These are phyloP conservation scores for Antheraea mylitta DNA, from an alignment of 1,140 invertebrate species.

Conservation along the genomic window DNA sequence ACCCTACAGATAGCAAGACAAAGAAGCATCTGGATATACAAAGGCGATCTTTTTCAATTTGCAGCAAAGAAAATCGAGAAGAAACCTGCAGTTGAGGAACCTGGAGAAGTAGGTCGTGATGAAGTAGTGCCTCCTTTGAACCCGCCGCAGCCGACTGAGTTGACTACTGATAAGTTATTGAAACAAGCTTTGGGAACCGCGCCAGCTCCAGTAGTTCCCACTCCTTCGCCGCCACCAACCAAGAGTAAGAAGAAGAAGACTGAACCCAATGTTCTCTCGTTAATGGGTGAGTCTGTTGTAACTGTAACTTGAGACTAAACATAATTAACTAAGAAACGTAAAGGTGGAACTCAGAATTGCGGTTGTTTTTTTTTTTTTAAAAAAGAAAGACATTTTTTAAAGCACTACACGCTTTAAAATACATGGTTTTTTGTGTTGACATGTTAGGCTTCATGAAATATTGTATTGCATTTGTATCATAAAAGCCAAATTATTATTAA, in stretches of 20 bases:
- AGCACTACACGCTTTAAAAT: no score
- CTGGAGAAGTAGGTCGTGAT: slow-evolving; percentile 27
- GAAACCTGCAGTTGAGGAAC: slow-evolving; percentile 37
- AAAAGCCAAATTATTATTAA: no score
- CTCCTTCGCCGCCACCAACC: slow-evolving; percentile 44
- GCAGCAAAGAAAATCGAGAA: slow-evolving; percentile 53
- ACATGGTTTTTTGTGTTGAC: no score
- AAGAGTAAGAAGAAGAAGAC: slow-evolving; percentile 76
- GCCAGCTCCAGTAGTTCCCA: slow-evolving; percentile 21
- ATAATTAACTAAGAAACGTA: no score
- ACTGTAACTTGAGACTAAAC: no score
- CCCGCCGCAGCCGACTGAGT: slow-evolving; percentile 65
- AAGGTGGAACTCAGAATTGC: no score
- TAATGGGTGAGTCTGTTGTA: slow-evolving; percentile 47
- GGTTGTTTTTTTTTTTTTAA: no score
- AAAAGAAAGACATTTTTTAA: no score
- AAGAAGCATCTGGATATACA: no score
- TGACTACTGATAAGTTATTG: slow-evolving; percentile 72
- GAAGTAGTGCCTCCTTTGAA: slow-evolving; percentile 64
- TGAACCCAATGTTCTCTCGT: slow-evolving; percentile 70
- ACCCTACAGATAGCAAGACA: no score
- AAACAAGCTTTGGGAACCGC: slow-evolving; percentile 46
- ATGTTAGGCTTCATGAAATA: no score
- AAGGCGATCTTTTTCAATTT: background rate
- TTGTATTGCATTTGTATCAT: no score